Evolutionary conservation across 2,888 invertebrate species (phyloP), one percentile per base, ranked within the genome.

Genomic region (Scelioninae gen. 1): DNA sequence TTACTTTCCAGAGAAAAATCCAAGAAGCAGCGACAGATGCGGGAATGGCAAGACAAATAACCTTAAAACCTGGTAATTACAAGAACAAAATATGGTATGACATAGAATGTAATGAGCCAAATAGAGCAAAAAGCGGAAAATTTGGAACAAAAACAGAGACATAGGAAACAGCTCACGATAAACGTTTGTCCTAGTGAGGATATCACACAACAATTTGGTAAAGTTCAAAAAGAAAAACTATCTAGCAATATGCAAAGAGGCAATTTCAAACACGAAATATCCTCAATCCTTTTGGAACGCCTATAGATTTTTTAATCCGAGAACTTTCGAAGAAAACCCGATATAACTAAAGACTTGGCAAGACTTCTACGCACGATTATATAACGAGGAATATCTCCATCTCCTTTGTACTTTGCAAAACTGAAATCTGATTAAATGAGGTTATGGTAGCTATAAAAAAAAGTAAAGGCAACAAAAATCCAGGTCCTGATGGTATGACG

Each of bases 401-500:
- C 38, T 38, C 31, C 49, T 5, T 10, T 8, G 7, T 72, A 10
- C 38, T 47, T 7, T 47, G 31, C 15, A 58, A 31, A 16, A 47
- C 23, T 23, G 23, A 23, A 23, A 23, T 23, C 23, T 23, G 2
- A 23, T 23, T 1, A 4, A 23, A 23, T 23, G 23, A 23, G 23
- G 23, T 23, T 23, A 23, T 1, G 23, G 23, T 23, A 2, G 23
- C 23, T 23, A 23, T 55, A n/a, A 7, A n/a, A n/a, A 55, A 11
- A 32, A 55, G 32, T 13, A 55, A 55, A 45, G 10, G 13, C 5
- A 45, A 43, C 45, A 71, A 71, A 38, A 38, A 40, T 29, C 60
- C 71, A 6, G 71, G 49, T 7, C 49, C 60, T 8, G 60, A 71
- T 38, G 71, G 60, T 16, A 15, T 60, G 9, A n/a, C 9, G 23